Evolutionary conservation across 2,888 invertebrate genomes (phyloP), one percentile per base, ranked within the genome.

Genomic region (Bunonema sp.): DNA sequence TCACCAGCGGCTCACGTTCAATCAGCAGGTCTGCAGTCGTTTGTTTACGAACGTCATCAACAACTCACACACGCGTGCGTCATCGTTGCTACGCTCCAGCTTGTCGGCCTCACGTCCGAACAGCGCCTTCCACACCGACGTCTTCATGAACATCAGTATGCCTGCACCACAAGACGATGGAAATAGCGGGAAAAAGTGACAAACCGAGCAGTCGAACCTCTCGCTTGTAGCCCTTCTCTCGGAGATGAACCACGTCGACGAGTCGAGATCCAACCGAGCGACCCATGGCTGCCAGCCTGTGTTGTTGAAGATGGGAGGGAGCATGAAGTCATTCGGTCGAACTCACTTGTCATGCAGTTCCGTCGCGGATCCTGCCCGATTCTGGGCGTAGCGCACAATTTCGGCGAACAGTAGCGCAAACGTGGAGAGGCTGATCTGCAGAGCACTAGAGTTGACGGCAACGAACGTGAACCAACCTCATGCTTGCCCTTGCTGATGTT

Each of bases 61-160:
- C 16, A 30, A 34, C 56, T 42, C 69, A 76, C 75, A 97, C 0
- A 87, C 91, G 50, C 82, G 79, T 67, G 91, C 89, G 74, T 97
- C 91, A 72, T 97, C 93, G 72, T 91, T 93, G 2, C 91, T 88
- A 72, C 91, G 87, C 68, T 97, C 97, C 50, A 97, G 70, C 69
- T 93, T 93, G 69, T 99, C 97, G 24, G 93, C 93, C 74, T 97
- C 97, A 67, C 85, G 84, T 2, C 91, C 91, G 77, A 91, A 97
- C 18, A 99, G 72, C 39, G 82, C 84, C 81, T 91, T 93, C 97
- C 97, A 97, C 15, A 99, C 75, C 0, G 86, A 86, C 16, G 50
- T 84, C 70, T 93, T 91, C 2, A 97, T 80, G 72, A 93, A 93
- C 5, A 93, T 74, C 8, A 99, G 73, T 78, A 91, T 87, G 39